Base-by-base conservation (phyloP, 2,797 vertebrate species). In the Brotula barbata region DNA sequence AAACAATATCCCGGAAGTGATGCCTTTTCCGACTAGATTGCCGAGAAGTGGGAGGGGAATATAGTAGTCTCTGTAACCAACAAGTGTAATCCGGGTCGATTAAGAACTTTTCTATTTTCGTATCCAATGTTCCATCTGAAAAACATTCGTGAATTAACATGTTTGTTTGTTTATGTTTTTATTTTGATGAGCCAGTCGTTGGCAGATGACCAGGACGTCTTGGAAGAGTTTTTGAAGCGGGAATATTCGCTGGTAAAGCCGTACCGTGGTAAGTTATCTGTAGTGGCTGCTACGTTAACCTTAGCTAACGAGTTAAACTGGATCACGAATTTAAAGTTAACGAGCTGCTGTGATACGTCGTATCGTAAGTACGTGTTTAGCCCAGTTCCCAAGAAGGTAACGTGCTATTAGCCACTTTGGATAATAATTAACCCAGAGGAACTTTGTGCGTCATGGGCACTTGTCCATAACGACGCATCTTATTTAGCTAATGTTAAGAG, bases 181-280 rank as follows among this genome's bases (percentile, higher is more conserved):
- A 1, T 59, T 33, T 6, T 79, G 73, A 36, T 42, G 46, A 54
- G 40, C 69, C 72, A 42, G 58, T 77, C 80, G 59, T n/a, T 64
- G 51, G 88, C 86, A 1, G 85, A 87, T 43, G 80, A 89, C 10
- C 87, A 83, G 17, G 92, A 92, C 22, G 92, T 94, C 36, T 69
- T 85, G 46, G 94, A 95, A 50, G 94, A 96, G 20, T 95, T 96
- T 84, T 70, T 96, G 64, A 98, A 98, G 78, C 88, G 94, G 59
- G 95, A 96, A 59, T 94, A 95, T 58, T 94, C 94, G n/a, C 84
- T 98, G 53, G 88, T 80, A 12, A 96, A 96, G 61, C 96, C 96
- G 0, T 98, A 97, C 78, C 92, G 94, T 59, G 95, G 95, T 97
- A 75, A 73, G 72, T 54, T 57, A n/a, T 39, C 13, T 28, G 3